These are phyloP conservation scores for Poecilia picta DNA, from an alignment of 2,797 vertebrate species.

Conservation along the genomic window DNA sequence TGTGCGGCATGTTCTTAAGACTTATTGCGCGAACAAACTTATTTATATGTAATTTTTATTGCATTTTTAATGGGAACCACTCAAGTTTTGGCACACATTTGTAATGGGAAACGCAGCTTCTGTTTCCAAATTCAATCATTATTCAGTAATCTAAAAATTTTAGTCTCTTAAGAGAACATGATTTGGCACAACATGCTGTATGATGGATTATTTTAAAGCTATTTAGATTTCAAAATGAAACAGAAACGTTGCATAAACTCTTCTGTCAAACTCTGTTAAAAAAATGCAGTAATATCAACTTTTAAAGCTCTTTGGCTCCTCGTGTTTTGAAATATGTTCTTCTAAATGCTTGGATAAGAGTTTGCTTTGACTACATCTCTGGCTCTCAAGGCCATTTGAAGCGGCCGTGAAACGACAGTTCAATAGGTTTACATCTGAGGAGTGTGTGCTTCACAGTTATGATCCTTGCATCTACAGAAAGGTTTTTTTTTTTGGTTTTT, in stretches of 20 bases:
- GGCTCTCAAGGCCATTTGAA: not conserved
- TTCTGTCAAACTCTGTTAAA: not conserved
- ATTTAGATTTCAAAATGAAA: not conserved
- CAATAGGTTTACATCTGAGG: not conserved
- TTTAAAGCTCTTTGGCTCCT: not conserved
- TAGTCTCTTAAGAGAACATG: not conserved
- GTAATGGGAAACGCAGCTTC: too few species aligned
- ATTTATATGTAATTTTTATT: too few species aligned
- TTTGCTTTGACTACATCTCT: not conserved
- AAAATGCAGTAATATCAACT: not conserved
- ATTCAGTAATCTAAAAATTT: not conserved
- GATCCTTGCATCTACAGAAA: slow-evolving; percentile 23
- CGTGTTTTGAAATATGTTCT: not conserved
- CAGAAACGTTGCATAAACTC: not conserved
- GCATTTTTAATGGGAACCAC: too few species aligned
- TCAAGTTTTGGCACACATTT: too few species aligned
- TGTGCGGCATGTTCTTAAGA: too few species aligned
- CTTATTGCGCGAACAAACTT: too few species aligned
- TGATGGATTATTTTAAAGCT: not conserved
- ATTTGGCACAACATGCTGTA: not conserved
- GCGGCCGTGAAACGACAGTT: not conserved
- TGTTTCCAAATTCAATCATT: not conserved
- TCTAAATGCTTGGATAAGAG: not conserved
- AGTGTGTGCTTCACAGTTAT: not conserved
- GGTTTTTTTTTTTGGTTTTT: slow-evolving; percentile 15